Evolutionary conservation across 2,113 vertebrate species (phyloP).

Genomic region (Scytalopus superciliaris): DNA sequence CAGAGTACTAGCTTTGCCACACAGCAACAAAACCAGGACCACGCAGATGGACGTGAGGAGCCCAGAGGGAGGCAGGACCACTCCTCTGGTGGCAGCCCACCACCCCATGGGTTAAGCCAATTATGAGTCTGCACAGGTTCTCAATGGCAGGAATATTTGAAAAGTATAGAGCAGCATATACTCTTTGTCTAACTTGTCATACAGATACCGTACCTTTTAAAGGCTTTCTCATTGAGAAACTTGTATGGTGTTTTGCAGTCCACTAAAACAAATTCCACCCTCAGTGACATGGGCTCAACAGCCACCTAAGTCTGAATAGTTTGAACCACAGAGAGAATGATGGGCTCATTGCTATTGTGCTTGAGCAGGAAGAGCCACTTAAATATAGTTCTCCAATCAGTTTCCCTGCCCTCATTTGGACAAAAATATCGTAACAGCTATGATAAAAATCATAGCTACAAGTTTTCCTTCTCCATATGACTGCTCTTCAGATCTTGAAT

Average conservation of each 20-base stretch:
- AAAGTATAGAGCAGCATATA: background rate
- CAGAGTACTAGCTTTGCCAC: background rate
- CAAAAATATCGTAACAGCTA: background rate
- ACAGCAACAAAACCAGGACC: background rate
- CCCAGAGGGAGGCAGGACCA: background rate
- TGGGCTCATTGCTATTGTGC: background rate
- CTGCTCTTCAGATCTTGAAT: background rate
- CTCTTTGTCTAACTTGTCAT: background rate
- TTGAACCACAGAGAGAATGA: background rate
- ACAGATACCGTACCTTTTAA: background rate
- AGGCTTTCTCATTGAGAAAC: background rate
- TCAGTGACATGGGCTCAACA: background rate
- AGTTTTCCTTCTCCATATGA: background rate
- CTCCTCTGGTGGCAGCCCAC: background rate
- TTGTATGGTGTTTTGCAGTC: background rate
- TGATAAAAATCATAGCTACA: background rate
- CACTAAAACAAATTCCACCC: background rate
- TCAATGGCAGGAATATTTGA: background rate
- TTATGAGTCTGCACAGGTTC: fast-evolving
- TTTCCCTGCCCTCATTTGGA: background rate
- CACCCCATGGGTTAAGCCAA: background rate
- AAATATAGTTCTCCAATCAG: background rate
- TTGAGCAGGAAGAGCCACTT: background rate
- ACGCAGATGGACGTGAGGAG: background rate
- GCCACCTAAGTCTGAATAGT: background rate